Percentiles rank a stretch among this genome's conserved stretches.
phyloP scores from a whole-genome alignment of 1,140 invertebrate species.

The honey bee (Apis mellifera) region DNA sequence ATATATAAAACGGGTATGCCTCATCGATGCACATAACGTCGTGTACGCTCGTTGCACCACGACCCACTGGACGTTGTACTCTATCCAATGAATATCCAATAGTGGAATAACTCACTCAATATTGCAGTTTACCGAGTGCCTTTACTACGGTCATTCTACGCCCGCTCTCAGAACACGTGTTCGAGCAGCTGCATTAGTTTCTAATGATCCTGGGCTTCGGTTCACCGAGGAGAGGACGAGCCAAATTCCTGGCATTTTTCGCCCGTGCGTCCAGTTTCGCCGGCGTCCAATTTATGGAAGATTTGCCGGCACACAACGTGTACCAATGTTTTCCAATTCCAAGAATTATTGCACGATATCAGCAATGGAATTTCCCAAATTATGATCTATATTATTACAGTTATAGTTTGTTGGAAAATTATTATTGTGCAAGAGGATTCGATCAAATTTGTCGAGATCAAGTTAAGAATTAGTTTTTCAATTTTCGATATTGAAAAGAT shows the following conservation, averaged over 20 bases:
- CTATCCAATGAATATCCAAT: slow-evolving; percentile 59
- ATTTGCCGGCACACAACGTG: neutral
- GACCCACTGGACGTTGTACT: neutral
- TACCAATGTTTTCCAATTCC: too few relatives aligned
- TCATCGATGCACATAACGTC: slow-evolving; percentile 34
- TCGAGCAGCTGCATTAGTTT: slow-evolving; percentile 44
- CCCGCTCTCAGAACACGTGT: slow-evolving; percentile 18
- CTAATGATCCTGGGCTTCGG: slow-evolving; percentile 42
- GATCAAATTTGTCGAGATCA: too few relatives aligned
- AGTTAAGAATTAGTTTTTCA: too few relatives aligned
- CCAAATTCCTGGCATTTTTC: neutral
- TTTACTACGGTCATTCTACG: slow-evolving; percentile 29
- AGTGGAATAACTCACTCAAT: slow-evolving; percentile 57
- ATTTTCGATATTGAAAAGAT: too few relatives aligned
- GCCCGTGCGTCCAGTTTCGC: neutral
- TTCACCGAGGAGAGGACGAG: neutral
- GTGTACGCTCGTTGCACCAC: slow-evolving; percentile 7
- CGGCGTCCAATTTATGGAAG: neutral
- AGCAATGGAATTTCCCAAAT: too few relatives aligned
- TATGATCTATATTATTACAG: too few relatives aligned
- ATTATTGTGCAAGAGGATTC: too few relatives aligned
- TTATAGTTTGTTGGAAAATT: too few relatives aligned
- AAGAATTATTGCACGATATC: too few relatives aligned
- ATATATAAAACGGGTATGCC: neutral
- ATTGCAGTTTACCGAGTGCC: slow-evolving; percentile 53